phyloP scores from a whole-genome alignment of 2,888 invertebrate genomes.

The Leptinotarsa juncta region DNA sequence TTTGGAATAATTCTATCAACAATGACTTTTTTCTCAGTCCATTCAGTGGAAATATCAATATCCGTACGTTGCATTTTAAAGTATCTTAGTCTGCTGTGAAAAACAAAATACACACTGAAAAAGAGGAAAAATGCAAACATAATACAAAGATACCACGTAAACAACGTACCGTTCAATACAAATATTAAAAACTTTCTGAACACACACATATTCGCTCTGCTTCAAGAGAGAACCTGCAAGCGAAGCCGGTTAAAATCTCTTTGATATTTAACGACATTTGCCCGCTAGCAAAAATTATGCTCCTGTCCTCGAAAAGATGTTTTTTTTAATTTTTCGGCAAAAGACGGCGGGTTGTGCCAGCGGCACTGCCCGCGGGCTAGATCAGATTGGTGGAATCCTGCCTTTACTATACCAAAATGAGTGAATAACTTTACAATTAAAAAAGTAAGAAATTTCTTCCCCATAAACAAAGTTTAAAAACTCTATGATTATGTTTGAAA shows the following conservation, averaged over 20 bases:
- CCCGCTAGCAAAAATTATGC: background rate
- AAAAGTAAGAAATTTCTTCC: too few species aligned
- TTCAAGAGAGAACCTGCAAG: background rate
- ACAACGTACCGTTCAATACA: slow-evolving; percentile 17
- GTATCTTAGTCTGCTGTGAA: background rate
- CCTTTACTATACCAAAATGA: background rate
- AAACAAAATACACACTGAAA: too few species aligned
- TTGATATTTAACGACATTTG: slow-evolving; percentile 8
- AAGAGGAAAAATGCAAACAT: background rate
- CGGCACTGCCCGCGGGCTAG: background rate
- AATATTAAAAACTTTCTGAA: slow-evolving; percentile 10
- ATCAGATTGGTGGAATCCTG: background rate
- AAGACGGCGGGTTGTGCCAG: background rate
- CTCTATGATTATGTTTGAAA: too few species aligned
- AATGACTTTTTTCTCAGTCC: slow-evolving; percentile 6
- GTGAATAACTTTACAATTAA: too few species aligned
- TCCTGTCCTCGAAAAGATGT: too few species aligned
- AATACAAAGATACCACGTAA: slow-evolving; percentile 5
- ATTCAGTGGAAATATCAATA: slow-evolving; percentile 13
- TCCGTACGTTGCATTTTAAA: slow-evolving; percentile 14
- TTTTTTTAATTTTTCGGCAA: too few species aligned
- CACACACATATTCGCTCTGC: slow-evolving; percentile 6
- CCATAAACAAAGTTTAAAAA: too few species aligned
- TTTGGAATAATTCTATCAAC: slow-evolving; percentile 1
- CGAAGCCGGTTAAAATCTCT: slow-evolving; percentile 9